phyloP scores from a whole-genome alignment of 2,888 invertebrate species.

The Dyspetes luteomarginatus region DNA sequence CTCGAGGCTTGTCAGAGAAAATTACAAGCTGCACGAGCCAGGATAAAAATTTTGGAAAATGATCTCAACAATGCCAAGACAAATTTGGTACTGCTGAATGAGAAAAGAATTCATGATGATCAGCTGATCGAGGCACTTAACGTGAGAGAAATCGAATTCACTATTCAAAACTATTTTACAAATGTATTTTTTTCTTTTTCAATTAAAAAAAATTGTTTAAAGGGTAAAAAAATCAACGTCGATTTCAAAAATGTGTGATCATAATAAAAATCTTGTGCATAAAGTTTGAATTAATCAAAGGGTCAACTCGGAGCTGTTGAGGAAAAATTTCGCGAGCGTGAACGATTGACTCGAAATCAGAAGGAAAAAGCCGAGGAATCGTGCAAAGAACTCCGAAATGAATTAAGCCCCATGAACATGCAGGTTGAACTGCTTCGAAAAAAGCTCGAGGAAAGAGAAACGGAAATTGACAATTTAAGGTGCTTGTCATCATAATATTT shows the following conservation, averaged over 20 bases:
- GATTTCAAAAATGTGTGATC: background rate
- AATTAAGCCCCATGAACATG: slow-evolving; percentile 72
- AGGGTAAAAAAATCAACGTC: background rate
- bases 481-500: slow-evolving; percentile 50
- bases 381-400: slow-evolving; percentile 71
- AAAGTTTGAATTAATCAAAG: slow-evolving; percentile 67
- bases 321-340: slow-evolving; percentile 72
- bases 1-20: slow-evolving; percentile 87
- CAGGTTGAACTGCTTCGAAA: slow-evolving; percentile 74
- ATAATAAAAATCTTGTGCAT: background rate
- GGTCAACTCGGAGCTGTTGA: slow-evolving; percentile 72
- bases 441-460: slow-evolving; percentile 78
- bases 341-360: slow-evolving; percentile 66
- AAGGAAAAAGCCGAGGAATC: slow-evolving; percentile 73
- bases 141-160: slow-evolving; percentile 80
- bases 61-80: slow-evolving; percentile 86
- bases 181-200: background rate
- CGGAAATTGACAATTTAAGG: slow-evolving; percentile 77
- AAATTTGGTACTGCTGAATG: slow-evolving; percentile 86
- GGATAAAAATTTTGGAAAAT: slow-evolving; percentile 88
- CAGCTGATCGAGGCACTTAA: slow-evolving; percentile 87
- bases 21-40: slow-evolving; percentile 87
- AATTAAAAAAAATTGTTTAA: slow-evolving; percentile 1
- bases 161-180: no score
- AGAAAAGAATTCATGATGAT: slow-evolving; percentile 87